phyloP scores from a whole-genome alignment of 2,113 vertebrate genomes.

The Saguinus midas region DNA sequence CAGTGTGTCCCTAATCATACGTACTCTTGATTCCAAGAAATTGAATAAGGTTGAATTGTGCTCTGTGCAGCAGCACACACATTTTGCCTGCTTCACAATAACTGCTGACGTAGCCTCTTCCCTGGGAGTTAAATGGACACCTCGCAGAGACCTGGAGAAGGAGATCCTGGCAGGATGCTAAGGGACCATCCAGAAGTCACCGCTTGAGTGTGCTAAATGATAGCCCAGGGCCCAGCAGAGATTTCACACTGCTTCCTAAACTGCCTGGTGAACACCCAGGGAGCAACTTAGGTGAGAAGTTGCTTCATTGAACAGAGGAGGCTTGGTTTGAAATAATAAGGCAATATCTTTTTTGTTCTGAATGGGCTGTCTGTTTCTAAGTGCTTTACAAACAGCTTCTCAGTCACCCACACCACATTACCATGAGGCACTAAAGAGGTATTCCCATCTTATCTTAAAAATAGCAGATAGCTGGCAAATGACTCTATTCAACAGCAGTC shows the following conservation, averaged over 20 bases:
- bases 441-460: neutral
- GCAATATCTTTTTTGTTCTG: neutral
- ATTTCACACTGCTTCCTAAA: slow-evolving; percentile 30
- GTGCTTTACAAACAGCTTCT: neutral
- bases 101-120: neutral
- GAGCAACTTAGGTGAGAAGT: slow-evolving; percentile 47
- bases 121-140: neutral
- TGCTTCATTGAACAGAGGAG: slow-evolving; percentile 55
- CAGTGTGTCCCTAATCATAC: neutral
- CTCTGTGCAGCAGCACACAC: neutral
- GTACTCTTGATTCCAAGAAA: neutral
- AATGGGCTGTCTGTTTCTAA: neutral
- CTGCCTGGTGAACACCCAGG: slow-evolving; percentile 44
- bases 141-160: neutral
- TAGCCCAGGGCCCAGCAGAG: neutral
- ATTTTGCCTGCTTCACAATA: neutral
- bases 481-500: neutral
- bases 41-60: neutral
- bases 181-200: neutral
- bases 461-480: neutral
- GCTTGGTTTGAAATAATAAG: slow-evolving; percentile 36
- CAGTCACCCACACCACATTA: neutral
- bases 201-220: slow-evolving; percentile 46
- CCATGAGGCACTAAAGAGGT: neutral
- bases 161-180: neutral